Evolutionary conservation across 1,140 invertebrate species (phyloP).

Genomic region (Drosophila chauvacae): DNA sequence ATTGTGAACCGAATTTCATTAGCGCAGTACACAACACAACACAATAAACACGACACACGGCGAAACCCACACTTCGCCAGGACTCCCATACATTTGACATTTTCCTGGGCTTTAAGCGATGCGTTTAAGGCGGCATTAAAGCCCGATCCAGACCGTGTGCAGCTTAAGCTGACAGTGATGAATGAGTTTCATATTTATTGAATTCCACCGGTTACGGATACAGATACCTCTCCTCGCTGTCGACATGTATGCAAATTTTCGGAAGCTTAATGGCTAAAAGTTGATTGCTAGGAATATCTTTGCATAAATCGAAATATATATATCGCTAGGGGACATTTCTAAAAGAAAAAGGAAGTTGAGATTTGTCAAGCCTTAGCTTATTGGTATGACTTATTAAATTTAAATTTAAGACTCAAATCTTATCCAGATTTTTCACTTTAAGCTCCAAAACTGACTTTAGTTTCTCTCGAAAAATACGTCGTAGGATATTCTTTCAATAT

Average conservation of each 20-base stretch:
- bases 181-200: constrained; percentile 75
- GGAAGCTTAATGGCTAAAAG: constrained; percentile 32
- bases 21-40: constrained; percentile 7
- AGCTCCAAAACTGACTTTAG: background rate
- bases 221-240: constrained; percentile 13
- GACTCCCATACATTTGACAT: constrained; percentile 26
- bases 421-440: background rate
- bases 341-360: background rate
- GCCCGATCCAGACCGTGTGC: constrained; percentile 19
- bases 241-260: constrained; percentile 37
- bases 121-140: constrained; percentile 56
- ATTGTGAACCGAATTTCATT: constrained; percentile 39
- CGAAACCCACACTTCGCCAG: background rate
- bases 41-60: background rate
- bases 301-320: constrained; percentile 52
- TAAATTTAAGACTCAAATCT: background rate
- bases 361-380: background rate
- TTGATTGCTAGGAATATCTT: constrained; percentile 10
- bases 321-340: background rate
- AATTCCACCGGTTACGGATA: constrained; percentile 35
- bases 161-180: constrained; percentile 72
- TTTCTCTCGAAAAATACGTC: background rate
- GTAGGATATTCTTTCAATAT: background rate
- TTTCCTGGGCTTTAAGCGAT: constrained; percentile 32
- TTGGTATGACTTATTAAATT: background rate